phyloP scores from a whole-genome alignment of 2,797 vertebrate species.

The Characodon lateralis region DNA sequence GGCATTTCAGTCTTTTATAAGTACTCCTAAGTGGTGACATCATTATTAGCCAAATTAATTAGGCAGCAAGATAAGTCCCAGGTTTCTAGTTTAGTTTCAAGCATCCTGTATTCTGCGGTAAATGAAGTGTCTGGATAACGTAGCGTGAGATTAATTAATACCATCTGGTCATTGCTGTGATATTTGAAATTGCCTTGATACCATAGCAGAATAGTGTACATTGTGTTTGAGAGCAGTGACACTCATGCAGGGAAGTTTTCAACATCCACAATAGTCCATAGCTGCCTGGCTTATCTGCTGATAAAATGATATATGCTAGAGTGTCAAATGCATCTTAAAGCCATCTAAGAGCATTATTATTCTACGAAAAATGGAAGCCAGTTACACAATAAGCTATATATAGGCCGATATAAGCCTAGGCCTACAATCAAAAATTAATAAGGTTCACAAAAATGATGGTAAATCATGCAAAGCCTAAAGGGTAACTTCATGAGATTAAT shows the following conservation, averaged over 20 bases:
- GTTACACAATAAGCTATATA: neutral
- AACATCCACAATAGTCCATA: no score
- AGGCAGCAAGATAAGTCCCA: neutral
- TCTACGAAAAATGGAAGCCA: neutral
- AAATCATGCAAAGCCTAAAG: no score
- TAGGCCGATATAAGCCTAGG: neutral
- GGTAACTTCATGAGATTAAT: no score
- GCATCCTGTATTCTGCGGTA: neutral
- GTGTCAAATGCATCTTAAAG: no score
- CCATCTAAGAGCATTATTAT: neutral
- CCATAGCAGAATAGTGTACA: no score
- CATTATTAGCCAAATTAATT: neutral
- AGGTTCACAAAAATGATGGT: neutral
- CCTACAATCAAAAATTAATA: neutral
- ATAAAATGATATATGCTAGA: no score
- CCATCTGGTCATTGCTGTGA: neutral
- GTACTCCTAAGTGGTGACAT: neutral
- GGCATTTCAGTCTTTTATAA: neutral
- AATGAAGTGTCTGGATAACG: neutral
- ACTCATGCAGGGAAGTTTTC: no score
- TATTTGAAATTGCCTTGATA: neutral
- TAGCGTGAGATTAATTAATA: neutral
- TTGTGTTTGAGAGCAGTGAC: no score
- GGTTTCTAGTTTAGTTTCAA: neutral
- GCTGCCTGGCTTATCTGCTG: no score